A percentile compares a stretch with the other conserved stretches of the same genome.
These are phyloP conservation scores for Andrena chrysosceles DNA, from an alignment of 2,888 invertebrate genomes.

Conservation along the genomic window DNA sequence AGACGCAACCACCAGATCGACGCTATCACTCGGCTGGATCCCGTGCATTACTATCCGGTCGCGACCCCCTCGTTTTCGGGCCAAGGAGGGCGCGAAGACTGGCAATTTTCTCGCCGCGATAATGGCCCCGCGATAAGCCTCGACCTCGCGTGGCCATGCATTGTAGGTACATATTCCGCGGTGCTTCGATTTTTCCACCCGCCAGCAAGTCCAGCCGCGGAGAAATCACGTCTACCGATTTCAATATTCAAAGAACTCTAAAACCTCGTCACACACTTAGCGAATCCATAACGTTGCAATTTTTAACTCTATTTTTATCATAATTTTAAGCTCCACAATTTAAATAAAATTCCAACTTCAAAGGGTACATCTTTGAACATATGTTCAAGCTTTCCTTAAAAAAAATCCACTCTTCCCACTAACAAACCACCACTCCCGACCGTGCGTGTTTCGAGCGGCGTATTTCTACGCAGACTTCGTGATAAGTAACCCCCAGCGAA, in stretches of 20 bases:
- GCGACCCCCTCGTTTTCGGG: not conserved
- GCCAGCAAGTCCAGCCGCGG: not conserved
- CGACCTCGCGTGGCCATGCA: not conserved
- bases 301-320: not conserved
- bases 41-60: not conserved
- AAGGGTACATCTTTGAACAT: not conserved
- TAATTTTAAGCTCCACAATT: not conserved
- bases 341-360: not conserved
- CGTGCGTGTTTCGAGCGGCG: not conserved
- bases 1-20: not conserved
- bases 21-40: not conserved
- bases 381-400: not conserved
- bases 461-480: no score
- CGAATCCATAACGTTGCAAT: no score
- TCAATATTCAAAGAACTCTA: not conserved
- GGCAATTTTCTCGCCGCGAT: slow-evolving; percentile 9
- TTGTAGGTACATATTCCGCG: not conserved
- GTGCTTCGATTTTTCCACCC: not conserved
- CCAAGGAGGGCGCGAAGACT: slow-evolving; percentile 3
- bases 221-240: not conserved
- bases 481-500: not conserved
- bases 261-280: not conserved
- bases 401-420: not conserved
- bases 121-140: slow-evolving; percentile 13
- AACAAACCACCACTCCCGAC: not conserved